A percentile compares a stretch with the other conserved stretches of the same genome.
Evolutionary conservation across 2,113 vertebrate species (phyloP).

Genomic region (Salvator merianae): DNA sequence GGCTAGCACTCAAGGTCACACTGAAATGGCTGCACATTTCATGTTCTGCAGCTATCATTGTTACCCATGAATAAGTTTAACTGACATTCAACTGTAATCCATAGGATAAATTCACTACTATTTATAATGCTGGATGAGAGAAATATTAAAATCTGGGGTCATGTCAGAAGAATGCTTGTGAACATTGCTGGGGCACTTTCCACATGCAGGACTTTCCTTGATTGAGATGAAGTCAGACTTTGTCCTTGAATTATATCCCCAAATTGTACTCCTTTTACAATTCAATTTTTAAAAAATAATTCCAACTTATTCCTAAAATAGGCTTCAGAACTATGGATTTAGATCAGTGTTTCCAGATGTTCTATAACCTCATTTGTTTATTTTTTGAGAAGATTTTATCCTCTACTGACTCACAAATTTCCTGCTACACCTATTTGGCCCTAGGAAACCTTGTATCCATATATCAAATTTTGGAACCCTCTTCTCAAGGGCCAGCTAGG

Average conservation of each 20-base stretch:
- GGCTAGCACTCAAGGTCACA: neutral
- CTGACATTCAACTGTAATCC: neutral
- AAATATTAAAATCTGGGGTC: too few relatives aligned
- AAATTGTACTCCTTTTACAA: neutral
- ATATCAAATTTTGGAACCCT: neutral
- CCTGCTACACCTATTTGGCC: slow-evolving; percentile 16
- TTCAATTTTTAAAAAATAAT: neutral
- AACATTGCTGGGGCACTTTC: neutral
- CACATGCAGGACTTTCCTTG: neutral
- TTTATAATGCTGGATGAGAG: neutral
- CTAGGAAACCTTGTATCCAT: neutral
- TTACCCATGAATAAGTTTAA: neutral
- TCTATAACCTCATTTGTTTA: slow-evolving; percentile 14
- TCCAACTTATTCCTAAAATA: neutral
- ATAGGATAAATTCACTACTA: neutral
- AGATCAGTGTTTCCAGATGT: slow-evolving; percentile 22
- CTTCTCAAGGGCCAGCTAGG: neutral
- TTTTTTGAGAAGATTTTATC: slow-evolving; percentile 6
- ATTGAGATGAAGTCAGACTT: neutral
- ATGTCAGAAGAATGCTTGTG: neutral
- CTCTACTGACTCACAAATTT: slow-evolving; percentile 21
- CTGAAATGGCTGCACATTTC: neutral
- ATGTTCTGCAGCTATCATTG: neutral
- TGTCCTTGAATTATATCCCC: neutral
- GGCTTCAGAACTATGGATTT: neutral